Evolutionary conservation across 2,797 vertebrate species (phyloP), one percentile per base, ranked within the genome.

Genomic region (Tragelaphus oryx): DNA sequence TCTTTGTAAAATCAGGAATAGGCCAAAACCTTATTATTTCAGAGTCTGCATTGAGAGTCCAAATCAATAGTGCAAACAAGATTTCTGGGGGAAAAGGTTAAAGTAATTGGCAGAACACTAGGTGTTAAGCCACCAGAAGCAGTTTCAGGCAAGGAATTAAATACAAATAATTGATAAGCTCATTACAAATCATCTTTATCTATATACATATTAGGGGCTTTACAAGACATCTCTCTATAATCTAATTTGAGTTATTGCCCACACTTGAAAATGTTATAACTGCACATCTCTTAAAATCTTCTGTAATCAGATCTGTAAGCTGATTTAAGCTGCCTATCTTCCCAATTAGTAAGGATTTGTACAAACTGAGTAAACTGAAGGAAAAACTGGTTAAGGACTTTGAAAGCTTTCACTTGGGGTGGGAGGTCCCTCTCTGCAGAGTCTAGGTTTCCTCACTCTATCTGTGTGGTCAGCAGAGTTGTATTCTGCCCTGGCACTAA

Each of bases 31-130:
- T 90, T 93, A 95, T 90, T 96, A 97, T 89, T 95, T 89, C 82
- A 93, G 82, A 87, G 85, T 96, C 75, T 86, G 79, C 57, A 82
- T 0, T 84, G 76, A 97, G 71, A 92, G 52, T 59, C 83, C 65
- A 62, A 97, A 97, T 96, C 92, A 96, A 95, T 95, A 97, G 68
- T 68, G 68, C 85, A 96, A 97, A 96, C 83, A 93, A 95, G 94
- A 96, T 96, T 96, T 97, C 92, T 62, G 62, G 71, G 48, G 54
- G 54, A 93, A 78, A 97, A 97, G 86, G 26, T 95, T 95, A 96
- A 96, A 96, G 79, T 92, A 91, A 96, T 85, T 93, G 93, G 57
- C 62, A 85, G 76, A 93, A 87, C 17, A 81, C 65, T 10, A 55
- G 50, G 57, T 96, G 65, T 93, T 93, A 93, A 96, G 80, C 79